These are phyloP conservation scores for Micromesistius poutassou DNA, from an alignment of 2,797 vertebrate genomes.

Conservation along the genomic window DNA sequence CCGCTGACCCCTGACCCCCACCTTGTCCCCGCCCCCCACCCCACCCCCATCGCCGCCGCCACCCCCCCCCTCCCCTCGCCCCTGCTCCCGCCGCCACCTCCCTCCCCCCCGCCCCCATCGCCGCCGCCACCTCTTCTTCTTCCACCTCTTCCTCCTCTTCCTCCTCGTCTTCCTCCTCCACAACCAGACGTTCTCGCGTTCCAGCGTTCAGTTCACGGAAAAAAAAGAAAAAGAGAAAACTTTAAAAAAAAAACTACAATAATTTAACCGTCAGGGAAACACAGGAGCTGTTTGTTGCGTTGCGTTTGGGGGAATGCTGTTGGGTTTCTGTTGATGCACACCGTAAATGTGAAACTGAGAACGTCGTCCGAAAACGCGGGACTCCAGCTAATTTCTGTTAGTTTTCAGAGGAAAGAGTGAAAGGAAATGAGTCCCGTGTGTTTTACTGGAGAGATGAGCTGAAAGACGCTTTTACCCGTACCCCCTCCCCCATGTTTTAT, in stretches of 20 bases:
- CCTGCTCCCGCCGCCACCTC: background rate
- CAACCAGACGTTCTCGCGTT: background rate
- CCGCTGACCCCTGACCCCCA: constrained; percentile 84
- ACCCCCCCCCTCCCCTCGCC: background rate
- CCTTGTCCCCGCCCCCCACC: constrained; percentile 11
- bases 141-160: background rate
- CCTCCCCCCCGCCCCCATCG: background rate
- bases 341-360: constrained; percentile 58
- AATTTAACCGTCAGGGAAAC: constrained; percentile 75
- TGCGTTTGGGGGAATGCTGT: constrained; percentile 67
- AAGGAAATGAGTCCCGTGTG: constrained; percentile 66
- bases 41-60: background rate
- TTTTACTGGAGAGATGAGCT: constrained; percentile 68
- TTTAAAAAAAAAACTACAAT: constrained; percentile 29
- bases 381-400: constrained; percentile 58
- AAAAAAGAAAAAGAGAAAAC: constrained; percentile 25
- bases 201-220: constrained; percentile 63
- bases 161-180: background rate
- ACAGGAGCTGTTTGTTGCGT: constrained; percentile 68
- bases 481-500: constrained; percentile 85
- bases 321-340: constrained; percentile 57
- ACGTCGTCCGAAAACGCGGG: constrained; percentile 53
- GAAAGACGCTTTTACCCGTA: constrained; percentile 76
- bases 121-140: background rate
- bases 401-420: constrained; percentile 37